Conservation (phyloP, 2,888 invertebrate genomes). For the Cantharis rustica region DNA sequence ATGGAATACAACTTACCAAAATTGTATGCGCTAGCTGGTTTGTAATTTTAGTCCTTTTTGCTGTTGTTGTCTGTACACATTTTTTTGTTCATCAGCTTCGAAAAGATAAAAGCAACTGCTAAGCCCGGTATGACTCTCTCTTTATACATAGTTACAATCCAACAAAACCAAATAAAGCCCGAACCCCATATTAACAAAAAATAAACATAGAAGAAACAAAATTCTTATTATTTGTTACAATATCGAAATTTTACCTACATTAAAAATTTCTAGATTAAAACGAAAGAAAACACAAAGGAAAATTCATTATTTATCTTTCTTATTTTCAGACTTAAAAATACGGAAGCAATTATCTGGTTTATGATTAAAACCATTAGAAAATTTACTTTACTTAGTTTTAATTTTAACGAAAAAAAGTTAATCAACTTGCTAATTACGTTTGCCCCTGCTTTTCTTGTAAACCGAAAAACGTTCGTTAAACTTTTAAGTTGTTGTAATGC, state of each 20-base stretch:
- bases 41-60: neutral
- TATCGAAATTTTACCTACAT: neutral
- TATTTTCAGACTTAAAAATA: neutral
- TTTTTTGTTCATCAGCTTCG: no score
- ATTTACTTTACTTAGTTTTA: conserved; percentile 16
- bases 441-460: neutral
- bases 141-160: no score
- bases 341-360: conserved; percentile 15
- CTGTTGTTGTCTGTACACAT: no score
- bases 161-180: no score
- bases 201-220: no score
- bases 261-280: neutral
- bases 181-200: no score
- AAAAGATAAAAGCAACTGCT: no score
- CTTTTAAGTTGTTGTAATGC: neutral
- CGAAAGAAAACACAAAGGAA: neutral
- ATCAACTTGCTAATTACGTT: conserved; percentile 21
- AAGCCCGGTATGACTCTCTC: no score
- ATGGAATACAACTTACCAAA: neutral
- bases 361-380: conserved; percentile 22
- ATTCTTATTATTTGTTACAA: neutral
- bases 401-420: conserved; percentile 19
- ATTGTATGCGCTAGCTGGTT: neutral
- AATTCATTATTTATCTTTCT: conserved; percentile 1
- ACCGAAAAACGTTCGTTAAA: neutral